These are phyloP conservation scores for Drosophila serrata DNA, from an alignment of 1,140 invertebrate genomes.

Conservation along the genomic window DNA sequence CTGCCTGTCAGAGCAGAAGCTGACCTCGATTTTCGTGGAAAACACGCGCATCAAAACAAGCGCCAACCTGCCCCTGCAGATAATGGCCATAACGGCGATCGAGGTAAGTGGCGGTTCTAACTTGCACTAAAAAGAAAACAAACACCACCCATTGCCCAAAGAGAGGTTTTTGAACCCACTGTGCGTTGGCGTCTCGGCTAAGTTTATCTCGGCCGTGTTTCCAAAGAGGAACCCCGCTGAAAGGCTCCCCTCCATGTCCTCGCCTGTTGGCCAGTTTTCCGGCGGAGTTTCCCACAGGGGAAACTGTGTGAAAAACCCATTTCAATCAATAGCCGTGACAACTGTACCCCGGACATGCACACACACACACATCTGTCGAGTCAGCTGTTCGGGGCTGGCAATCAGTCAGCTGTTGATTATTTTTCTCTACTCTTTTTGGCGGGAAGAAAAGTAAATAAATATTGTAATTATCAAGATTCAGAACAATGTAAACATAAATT, in stretches of 20 bases:
- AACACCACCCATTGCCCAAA: background rate
- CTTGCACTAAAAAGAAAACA: conserved; percentile 43
- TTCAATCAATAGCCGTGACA: conserved; percentile 47
- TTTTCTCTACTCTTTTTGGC: background rate
- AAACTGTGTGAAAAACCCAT: conserved; percentile 17
- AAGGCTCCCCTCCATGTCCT: background rate
- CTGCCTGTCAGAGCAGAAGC: conserved; percentile 88
- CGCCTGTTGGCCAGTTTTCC: background rate
- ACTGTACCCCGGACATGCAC: conserved; percentile 54
- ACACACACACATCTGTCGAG: background rate
- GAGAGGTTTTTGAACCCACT: conserved; percentile 68
- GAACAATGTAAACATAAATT: background rate
- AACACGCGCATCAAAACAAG: conserved; percentile 87
- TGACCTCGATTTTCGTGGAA: conserved; percentile 89
- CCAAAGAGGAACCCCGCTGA: background rate
- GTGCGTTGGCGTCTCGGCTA: conserved; percentile 73
- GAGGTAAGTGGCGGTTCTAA: conserved; percentile 87
- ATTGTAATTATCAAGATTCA: background rate
- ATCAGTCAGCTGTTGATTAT: conserved; percentile 34
- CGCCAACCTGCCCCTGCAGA: conserved; percentile 89
- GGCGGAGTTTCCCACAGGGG: background rate
- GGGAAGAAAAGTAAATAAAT: conserved; percentile 17
- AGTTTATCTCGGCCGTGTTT: conserved; percentile 2
- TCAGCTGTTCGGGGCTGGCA: conserved; percentile 16
- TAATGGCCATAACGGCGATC: conserved; percentile 91